Conservation (phyloP, 2,113 vertebrate genomes). For the Tychaedon coryphoeus region DNA sequence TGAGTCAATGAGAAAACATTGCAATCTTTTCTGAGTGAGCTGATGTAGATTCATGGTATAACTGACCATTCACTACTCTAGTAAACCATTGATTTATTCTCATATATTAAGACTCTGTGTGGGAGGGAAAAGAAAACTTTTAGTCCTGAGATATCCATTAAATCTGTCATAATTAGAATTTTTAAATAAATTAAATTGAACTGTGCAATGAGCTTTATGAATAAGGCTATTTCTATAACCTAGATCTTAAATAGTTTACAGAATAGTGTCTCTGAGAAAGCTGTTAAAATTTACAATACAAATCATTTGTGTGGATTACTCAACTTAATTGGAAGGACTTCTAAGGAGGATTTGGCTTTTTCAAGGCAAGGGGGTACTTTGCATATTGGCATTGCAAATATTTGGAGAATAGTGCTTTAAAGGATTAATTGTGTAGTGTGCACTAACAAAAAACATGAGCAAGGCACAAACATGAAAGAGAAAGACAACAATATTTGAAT, state of each 20-base stretch:
- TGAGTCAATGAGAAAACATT: not conserved
- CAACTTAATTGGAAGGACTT: not conserved
- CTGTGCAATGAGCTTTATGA: not conserved
- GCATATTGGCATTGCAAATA: not conserved
- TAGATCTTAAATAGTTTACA: constrained; percentile 5
- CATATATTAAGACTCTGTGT: not conserved
- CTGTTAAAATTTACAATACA: not conserved
- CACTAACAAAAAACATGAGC: not conserved
- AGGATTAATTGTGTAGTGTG: not conserved
- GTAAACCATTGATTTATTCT: not conserved
- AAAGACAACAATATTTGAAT: not conserved
- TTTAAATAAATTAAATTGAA: not conserved
- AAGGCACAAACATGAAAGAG: not conserved
- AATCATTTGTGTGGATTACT: not conserved
- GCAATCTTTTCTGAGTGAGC: not conserved
- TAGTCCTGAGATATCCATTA: not conserved
- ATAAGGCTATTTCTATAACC: not conserved
- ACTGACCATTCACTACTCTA: not conserved
- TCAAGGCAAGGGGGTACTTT: not conserved
- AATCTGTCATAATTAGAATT: not conserved
- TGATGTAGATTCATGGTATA: not conserved
- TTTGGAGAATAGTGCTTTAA: not conserved
- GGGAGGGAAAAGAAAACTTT: not conserved
- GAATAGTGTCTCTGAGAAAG: not conserved
- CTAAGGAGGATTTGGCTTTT: not conserved